Percentiles rank a stretch among this genome's conserved stretches.
Evolutionary conservation across 2,113 vertebrate genomes (phyloP).

Genomic region (Hippoglossus stenolepis): DNA sequence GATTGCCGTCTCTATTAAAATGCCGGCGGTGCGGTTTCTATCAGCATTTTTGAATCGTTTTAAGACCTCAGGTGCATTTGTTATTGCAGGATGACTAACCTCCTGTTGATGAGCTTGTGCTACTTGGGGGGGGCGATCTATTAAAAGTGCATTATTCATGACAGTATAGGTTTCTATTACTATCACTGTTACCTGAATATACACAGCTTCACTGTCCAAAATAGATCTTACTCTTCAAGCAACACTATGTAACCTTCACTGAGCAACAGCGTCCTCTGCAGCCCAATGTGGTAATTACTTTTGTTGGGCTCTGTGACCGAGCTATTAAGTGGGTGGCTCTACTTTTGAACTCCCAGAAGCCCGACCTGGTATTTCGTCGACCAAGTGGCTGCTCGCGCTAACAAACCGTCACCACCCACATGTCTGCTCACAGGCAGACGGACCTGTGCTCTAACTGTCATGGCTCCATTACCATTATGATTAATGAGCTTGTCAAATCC

Average conservation of each 20-base stretch:
- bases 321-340: not conserved
- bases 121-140: not conserved
- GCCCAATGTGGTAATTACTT: not conserved
- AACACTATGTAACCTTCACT: not conserved
- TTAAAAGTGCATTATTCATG: too few relatives aligned
- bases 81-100: not conserved
- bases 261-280: not conserved
- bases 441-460: slow-evolving; percentile 85
- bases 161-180: too few relatives aligned
- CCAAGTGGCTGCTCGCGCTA: slow-evolving; percentile 73
- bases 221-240: too few relatives aligned
- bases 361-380: not conserved
- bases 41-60: not conserved
- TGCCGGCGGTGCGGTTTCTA: not conserved
- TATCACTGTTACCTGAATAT: too few relatives aligned
- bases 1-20: not conserved
- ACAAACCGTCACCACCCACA: slow-evolving; percentile 68
- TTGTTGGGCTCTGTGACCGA: too few relatives aligned
- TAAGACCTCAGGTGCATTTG: not conserved
- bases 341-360: not conserved
- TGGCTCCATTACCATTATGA: slow-evolving; percentile 89
- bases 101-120: not conserved
- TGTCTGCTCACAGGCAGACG: not conserved
- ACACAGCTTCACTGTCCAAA: too few relatives aligned
- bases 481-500: slow-evolving; percentile 91